Base-by-base conservation (phyloP, 2,113 vertebrate genomes). In the Terrapene triunguis region DNA sequence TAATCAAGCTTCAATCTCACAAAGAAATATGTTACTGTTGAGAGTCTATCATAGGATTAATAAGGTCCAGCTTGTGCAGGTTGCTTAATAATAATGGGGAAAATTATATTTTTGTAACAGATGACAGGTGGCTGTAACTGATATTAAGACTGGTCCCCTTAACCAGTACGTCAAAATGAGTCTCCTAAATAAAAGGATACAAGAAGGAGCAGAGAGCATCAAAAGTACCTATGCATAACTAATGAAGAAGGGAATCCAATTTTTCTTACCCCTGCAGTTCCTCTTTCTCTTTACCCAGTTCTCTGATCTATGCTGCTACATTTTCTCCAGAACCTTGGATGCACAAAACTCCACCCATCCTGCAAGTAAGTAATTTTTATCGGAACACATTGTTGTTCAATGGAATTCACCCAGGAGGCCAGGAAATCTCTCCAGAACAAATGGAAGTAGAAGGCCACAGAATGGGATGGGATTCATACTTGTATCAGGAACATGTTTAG, bases 1-100 rank as follows among this genome's bases (percentile, higher is more conserved):
- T 87, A 94, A 94, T 96, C 88, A 94, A 84, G 21, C 47, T 0
- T 82, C 82, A 87, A 91, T 95, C 84, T 95, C 76, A 82, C 13
- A 62, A 72, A 50, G 14, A 48, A 42, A 90, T 54, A 85, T 90
- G 53, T 22, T 76, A 87, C 14, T 57, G 84, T 80, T 42, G 54
- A 93, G 94, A 88, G 55, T 38, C 10, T 85, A 86, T 19, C 72
- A 80, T 25, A 79, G 84, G 84, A 81, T 47, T 35, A 83, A 79
- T 35, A 32, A 54, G 27, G 91, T n/a, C 10, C 88, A 96, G 14
- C 19, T 7, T 85, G 94, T 83, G 24, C 32, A 86, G 51, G 9
- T 48, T 95, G 84, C 24, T 48, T 51, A 76, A 22, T 27, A 50
- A 50, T 50, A 50, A 50, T 50, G 50, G 29, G 27, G 85, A 93